These are phyloP conservation scores for Brachionus plicatilis DNA, from an alignment of 1,140 invertebrate genomes.

Conservation along the genomic window DNA sequence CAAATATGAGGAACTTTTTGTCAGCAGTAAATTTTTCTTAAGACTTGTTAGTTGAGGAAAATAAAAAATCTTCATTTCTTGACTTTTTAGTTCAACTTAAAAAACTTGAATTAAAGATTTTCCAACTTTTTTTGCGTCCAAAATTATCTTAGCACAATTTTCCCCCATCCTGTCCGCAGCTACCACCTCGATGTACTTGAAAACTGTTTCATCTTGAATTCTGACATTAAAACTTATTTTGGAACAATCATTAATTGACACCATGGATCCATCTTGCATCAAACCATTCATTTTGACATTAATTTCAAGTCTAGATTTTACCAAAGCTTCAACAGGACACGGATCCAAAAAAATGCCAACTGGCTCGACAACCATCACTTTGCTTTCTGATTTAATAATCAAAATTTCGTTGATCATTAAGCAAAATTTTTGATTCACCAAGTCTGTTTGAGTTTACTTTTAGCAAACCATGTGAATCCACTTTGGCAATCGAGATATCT, in stretches of 20 bases:
- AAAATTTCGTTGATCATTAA: background rate
- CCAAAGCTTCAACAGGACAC: conserved; percentile 23
- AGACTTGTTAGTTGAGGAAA: background rate
- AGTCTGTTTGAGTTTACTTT: background rate
- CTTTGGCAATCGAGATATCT: background rate
- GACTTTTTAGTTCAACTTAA: background rate
- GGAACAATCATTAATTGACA: background rate
- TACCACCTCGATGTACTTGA: background rate
- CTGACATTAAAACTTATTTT: background rate
- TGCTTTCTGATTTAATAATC: background rate
- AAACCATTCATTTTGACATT: conserved; percentile 32
- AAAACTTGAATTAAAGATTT: background rate
- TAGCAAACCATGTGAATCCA: background rate
- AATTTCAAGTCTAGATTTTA: background rate
- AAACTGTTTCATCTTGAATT: background rate
- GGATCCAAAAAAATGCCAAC: background rate
- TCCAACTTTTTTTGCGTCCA: background rate
- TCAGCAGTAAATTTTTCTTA: background rate
- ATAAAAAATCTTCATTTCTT: background rate
- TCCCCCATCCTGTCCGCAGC: background rate
- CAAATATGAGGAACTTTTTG: background rate
- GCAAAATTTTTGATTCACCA: conserved; percentile 5
- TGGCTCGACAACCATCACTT: background rate
- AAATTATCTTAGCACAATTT: background rate
- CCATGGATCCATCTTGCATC: background rate